Evolutionary conservation across 2,797 vertebrate species (phyloP).

Genomic region (Parambassis ranga): DNA sequence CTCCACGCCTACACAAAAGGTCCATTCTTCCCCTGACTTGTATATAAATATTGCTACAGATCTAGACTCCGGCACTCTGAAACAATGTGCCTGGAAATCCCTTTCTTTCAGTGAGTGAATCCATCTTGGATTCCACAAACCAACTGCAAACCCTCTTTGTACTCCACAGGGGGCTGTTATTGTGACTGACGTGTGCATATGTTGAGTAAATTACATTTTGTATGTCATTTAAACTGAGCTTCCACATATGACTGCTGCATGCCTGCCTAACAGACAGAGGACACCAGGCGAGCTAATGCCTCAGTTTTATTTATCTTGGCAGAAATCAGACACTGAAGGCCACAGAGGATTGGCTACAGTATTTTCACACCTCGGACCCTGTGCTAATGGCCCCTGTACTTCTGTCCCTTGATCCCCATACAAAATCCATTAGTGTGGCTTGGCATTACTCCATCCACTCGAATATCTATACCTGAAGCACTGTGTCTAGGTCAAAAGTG

Average conservation of each 20-base stretch:
- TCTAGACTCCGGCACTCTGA: constrained; percentile 43
- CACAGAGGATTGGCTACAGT: constrained; percentile 55
- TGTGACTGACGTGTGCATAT: constrained; percentile 79
- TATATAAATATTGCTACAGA: constrained; percentile 77
- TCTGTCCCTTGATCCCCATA: constrained; percentile 65
- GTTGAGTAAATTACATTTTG: constrained; percentile 75
- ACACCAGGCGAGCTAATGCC: constrained; percentile 60
- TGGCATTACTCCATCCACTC: constrained; percentile 50
- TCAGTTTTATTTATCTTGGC: constrained; percentile 79
- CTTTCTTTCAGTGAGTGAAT: constrained; percentile 63
- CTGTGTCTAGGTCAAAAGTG: constrained; percentile 50
- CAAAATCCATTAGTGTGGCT: constrained; percentile 68
- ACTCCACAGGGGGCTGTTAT: constrained; percentile 63
- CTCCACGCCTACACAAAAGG: constrained; percentile 62
- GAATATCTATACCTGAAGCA: constrained; percentile 38
- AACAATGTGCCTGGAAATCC: constrained; percentile 70
- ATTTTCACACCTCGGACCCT: constrained; percentile 72
- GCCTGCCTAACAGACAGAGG: constrained; percentile 54
- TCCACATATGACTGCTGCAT: constrained; percentile 59
- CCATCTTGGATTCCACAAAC: constrained; percentile 51
- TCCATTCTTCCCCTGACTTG: constrained; percentile 57
- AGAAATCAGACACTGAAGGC: constrained; percentile 65
- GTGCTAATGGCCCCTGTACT: constrained; percentile 71
- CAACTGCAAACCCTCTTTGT: constrained; percentile 52
- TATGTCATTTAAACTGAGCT: constrained; percentile 77